These are phyloP conservation scores for Planiliza haematocheilus DNA, from an alignment of 2,113 vertebrate species.

Conservation along the genomic window DNA sequence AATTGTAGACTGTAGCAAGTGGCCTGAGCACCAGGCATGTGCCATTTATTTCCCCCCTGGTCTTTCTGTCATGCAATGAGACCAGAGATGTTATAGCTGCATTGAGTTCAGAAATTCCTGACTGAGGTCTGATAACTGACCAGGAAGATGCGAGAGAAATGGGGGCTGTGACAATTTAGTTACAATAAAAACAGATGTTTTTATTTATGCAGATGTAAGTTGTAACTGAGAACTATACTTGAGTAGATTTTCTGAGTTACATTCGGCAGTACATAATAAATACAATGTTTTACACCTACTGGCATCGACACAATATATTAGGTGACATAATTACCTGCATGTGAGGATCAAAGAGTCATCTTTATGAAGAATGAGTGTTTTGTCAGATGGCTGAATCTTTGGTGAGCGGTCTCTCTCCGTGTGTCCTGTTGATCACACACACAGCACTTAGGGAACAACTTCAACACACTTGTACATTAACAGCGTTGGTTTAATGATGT, in stretches of 20 bases:
- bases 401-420: slow-evolving; percentile 38
- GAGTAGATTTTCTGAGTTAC: background rate
- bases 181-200: background rate
- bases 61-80: background rate
- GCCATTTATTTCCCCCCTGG: slow-evolving; percentile 4
- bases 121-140: slow-evolving; percentile 9
- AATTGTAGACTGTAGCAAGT: slow-evolving; percentile 7
- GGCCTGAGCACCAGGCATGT: slow-evolving; percentile 3
- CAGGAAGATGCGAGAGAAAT: background rate
- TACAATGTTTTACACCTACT: background rate
- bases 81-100: background rate
- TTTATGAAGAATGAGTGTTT: slow-evolving; percentile 55
- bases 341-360: slow-evolving; percentile 64
- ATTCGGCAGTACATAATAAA: background rate
- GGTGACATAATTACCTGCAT: slow-evolving; percentile 76
- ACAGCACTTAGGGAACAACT: background rate
- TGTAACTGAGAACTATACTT: background rate
- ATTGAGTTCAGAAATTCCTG: slow-evolving; percentile 3
- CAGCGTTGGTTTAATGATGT: background rate
- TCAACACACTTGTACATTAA: slow-evolving; percentile 6
- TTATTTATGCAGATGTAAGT: too few relatives aligned
- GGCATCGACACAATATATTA: background rate
- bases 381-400: slow-evolving; percentile 51
- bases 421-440: slow-evolving; percentile 69
- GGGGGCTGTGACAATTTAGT: background rate